Conservation (phyloP, 2,113 vertebrate genomes). For the Melanerpes formicivorus region DNA sequence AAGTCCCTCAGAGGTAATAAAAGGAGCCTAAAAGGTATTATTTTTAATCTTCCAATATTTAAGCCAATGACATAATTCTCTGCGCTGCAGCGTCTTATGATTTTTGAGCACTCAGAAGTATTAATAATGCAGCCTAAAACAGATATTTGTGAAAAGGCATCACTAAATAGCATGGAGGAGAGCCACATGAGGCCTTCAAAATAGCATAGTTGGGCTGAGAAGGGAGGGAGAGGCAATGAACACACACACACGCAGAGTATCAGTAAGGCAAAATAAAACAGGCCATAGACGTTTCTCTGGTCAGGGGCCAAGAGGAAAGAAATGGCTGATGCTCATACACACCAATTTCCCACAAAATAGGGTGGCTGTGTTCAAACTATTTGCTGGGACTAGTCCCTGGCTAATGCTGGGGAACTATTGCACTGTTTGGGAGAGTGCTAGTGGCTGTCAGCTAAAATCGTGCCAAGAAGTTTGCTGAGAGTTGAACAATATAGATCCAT, state of each 20-base stretch:
- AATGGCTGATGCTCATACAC: background rate
- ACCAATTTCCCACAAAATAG: background rate
- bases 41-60: constrained; percentile 63
- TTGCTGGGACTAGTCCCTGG: background rate
- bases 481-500: background rate
- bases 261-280: background rate
- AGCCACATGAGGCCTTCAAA: constrained; percentile 3
- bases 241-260: background rate
- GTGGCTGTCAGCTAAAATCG: background rate
- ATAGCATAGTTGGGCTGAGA: background rate
- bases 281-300: background rate
- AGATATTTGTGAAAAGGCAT: constrained; percentile 45
- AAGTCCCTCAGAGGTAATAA: constrained; percentile 62
- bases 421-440: background rate
- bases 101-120: constrained; percentile 48
- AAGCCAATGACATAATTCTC: constrained; percentile 58
- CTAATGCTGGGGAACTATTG: background rate
- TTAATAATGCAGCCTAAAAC: constrained; percentile 36
- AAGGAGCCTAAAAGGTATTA: constrained; percentile 65
- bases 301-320: background rate
- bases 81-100: constrained; percentile 36
- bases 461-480: background rate
- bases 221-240: background rate
- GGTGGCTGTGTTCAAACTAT: background rate
- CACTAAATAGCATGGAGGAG: background rate